Evolutionary conservation across 2,113 vertebrate genomes (phyloP).

Genomic region (Tetrax tetrax): DNA sequence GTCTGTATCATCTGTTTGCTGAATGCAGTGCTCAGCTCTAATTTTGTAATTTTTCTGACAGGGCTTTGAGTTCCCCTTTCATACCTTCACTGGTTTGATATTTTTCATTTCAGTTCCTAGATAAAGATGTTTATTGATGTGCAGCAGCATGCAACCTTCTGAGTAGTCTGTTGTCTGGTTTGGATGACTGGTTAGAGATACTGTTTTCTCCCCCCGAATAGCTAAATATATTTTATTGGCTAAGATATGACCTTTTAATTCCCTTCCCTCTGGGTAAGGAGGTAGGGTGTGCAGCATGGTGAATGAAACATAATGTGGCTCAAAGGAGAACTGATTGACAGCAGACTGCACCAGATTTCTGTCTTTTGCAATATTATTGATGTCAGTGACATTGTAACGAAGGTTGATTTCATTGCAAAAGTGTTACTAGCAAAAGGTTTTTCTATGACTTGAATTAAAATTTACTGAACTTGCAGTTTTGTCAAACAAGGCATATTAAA

Average conservation of each 20-base stretch:
- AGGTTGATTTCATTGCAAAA: neutral
- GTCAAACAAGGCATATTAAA: neutral
- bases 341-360: neutral
- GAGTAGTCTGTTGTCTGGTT: conserved; percentile 4
- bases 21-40: conserved; percentile 50
- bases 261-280: conserved; percentile 20
- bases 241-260: conserved; percentile 64
- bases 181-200: conserved; percentile 47
- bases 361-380: neutral
- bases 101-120: conserved; percentile 50
- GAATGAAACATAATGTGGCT: conserved; percentile 27
- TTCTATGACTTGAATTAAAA: neutral
- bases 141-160: neutral
- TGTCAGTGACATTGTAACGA: neutral
- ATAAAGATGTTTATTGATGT: conserved; percentile 51
- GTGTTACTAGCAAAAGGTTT: neutral
- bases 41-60: conserved; percentile 54
- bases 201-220: conserved; percentile 10
- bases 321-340: conserved; percentile 16
- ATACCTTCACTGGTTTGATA: conserved; percentile 41
- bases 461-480: neutral
- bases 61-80: conserved; percentile 23
- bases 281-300: neutral
- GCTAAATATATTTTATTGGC: conserved; percentile 52
- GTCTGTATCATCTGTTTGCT: neutral